Conservation (phyloP, 1,140 invertebrate genomes). For the Capitella teleta region DNA sequence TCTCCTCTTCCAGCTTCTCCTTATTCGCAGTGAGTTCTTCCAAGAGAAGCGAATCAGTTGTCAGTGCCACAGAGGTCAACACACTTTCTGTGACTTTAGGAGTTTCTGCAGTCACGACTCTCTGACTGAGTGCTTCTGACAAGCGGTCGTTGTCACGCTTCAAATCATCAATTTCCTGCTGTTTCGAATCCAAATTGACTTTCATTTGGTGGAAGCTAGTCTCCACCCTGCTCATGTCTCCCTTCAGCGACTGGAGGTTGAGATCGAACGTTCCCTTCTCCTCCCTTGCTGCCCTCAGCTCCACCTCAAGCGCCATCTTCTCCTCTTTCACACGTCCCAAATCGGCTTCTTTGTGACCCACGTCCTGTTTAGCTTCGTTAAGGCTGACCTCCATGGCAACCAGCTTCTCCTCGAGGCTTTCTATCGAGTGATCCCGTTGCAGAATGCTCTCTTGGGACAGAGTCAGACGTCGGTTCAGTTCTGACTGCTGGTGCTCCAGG, state of each 20-base stretch:
- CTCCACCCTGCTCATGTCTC: conserved; percentile 40
- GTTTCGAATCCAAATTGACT: conserved; percentile 34
- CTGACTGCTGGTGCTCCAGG: conserved; percentile 31
- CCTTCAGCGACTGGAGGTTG: conserved; percentile 33
- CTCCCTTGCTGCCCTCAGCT: conserved; percentile 34
- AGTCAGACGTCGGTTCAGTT: conserved; percentile 30
- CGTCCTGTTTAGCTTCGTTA: conserved; percentile 26
- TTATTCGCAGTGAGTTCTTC: background rate
- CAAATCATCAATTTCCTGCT: conserved; percentile 17
- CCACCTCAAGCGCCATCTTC: conserved; percentile 17
- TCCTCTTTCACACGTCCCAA: background rate
- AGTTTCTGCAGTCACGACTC: no score
- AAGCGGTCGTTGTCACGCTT: conserved; percentile 1
- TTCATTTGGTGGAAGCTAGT: conserved; percentile 42
- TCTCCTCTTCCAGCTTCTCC: background rate
- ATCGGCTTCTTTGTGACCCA: conserved; percentile 27
- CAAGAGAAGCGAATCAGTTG: background rate
- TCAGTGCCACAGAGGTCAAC: background rate
- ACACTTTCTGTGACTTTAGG: background rate
- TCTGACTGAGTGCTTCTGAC: background rate
- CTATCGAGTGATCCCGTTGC: conserved; percentile 39
- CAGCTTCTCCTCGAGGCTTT: conserved; percentile 31
- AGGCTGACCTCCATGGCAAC: conserved; percentile 34
- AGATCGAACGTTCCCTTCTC: conserved; percentile 42
- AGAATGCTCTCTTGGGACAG: conserved; percentile 34